These are phyloP conservation scores for Vombatus ursinus DNA, from an alignment of 2,113 vertebrate species.

Conservation along the genomic window DNA sequence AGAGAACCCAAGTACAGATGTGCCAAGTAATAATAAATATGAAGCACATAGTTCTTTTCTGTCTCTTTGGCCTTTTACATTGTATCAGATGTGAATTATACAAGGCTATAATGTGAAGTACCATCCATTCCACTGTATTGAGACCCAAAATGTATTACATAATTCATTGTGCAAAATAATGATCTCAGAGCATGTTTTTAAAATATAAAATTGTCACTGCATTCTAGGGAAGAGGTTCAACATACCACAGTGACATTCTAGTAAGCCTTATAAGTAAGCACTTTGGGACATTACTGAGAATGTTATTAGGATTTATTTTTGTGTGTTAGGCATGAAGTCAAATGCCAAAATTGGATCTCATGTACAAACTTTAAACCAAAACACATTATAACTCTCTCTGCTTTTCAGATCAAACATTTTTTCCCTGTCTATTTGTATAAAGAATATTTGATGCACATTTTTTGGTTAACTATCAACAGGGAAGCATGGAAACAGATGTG, in stretches of 20 bases:
- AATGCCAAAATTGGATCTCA: constrained; percentile 58
- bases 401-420: constrained; percentile 55
- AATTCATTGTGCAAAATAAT: constrained; percentile 35
- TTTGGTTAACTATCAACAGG: constrained; percentile 62
- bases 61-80: constrained; percentile 42
- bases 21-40: constrained; percentile 8
- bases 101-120: background rate
- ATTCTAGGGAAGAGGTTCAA: constrained; percentile 3
- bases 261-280: constrained; percentile 9
- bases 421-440: constrained; percentile 63
- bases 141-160: constrained; percentile 33
- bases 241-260: background rate
- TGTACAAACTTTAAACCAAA: constrained; percentile 55
- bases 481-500: constrained; percentile 73
- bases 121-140: background rate
- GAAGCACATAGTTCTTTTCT: constrained; percentile 42
- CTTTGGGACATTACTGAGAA: constrained; percentile 42
- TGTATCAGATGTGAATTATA: background rate
- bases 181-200: background rate
- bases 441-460: constrained; percentile 49
- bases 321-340: constrained; percentile 48
- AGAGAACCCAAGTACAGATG: constrained; percentile 51
- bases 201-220: constrained; percentile 1
- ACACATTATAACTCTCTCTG: constrained; percentile 19
- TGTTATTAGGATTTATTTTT: constrained; percentile 5